Percentiles rank a stretch among this genome's conserved stretches.
Evolutionary conservation across 2,797 vertebrate genomes (phyloP).

Genomic region (Karalla daura): DNA sequence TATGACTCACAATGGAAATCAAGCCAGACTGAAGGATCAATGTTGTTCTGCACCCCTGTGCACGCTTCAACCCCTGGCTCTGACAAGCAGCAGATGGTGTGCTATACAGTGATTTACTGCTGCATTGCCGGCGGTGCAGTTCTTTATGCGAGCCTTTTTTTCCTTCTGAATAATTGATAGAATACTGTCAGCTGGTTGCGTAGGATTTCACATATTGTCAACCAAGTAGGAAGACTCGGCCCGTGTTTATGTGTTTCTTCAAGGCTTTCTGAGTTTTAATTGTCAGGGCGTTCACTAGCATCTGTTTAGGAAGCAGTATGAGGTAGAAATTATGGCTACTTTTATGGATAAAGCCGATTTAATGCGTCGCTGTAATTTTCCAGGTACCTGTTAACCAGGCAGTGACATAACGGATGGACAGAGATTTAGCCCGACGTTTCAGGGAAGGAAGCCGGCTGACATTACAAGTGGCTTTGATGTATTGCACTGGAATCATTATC

Average conservation of each 20-base stretch:
- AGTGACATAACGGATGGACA: slow-evolving; percentile 5
- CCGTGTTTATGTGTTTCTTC: slow-evolving; percentile 52
- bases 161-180: slow-evolving; percentile 76
- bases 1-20: slow-evolving; percentile 44
- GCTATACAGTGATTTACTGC: slow-evolving; percentile 76
- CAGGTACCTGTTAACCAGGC: slow-evolving; percentile 18
- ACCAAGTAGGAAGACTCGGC: slow-evolving; percentile 50
- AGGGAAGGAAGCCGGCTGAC: not conserved
- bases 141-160: slow-evolving; percentile 73
- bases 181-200: slow-evolving; percentile 64
- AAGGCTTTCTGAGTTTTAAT: slow-evolving; percentile 66
- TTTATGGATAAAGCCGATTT: slow-evolving; percentile 29
- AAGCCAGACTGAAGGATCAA: slow-evolving; percentile 55
- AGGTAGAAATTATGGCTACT: slow-evolving; percentile 19
- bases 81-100: slow-evolving; percentile 76
- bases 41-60: slow-evolving; percentile 48
- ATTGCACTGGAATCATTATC: not conserved
- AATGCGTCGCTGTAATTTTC: slow-evolving; percentile 14
- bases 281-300: slow-evolving; percentile 51
- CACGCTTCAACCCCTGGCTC: slow-evolving; percentile 49
- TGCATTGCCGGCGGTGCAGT: slow-evolving; percentile 67
- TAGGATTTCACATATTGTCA: slow-evolving; percentile 63
- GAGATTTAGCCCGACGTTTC: slow-evolving; percentile 11
- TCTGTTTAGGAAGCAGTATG: slow-evolving; percentile 51
- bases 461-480: not conserved